phyloP scores from a whole-genome alignment of 1,140 invertebrate genomes.

The Diuraphis noxia region DNA sequence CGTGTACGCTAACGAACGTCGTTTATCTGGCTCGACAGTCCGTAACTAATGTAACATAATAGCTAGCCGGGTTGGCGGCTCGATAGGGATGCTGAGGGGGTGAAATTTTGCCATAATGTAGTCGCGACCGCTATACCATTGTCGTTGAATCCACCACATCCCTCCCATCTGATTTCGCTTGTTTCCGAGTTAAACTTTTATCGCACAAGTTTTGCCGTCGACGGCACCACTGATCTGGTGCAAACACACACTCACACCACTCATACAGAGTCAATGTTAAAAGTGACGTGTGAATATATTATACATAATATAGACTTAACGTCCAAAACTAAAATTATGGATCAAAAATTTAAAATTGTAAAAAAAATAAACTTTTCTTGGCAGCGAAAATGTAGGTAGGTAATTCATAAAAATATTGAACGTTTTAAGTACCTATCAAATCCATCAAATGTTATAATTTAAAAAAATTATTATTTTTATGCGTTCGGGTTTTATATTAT shows the following conservation, averaged over 20 bases:
- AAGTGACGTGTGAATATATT: conserved; percentile 5
- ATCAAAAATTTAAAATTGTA: neutral
- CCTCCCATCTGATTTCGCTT: neutral
- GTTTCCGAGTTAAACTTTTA: conserved; percentile 32
- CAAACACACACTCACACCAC: neutral
- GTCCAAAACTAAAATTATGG: neutral
- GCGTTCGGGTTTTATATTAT: neutral
- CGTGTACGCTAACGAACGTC: conserved; percentile 14
- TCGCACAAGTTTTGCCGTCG: conserved; percentile 30
- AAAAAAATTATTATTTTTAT: neutral
- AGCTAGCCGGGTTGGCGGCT: neutral
- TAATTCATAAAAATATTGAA: neutral
- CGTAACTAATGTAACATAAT: conserved; percentile 47
- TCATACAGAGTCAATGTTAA: neutral
- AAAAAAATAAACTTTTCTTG: neutral
- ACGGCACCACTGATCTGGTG: neutral
- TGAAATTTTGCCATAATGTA: conserved; percentile 14
- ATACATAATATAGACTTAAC: neutral
- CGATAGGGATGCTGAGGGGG: neutral
- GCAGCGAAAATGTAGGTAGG: neutral
- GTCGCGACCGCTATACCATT: conserved; percentile 18
- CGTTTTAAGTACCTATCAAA: neutral
- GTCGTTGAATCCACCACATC: neutral
- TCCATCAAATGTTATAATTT: neutral
- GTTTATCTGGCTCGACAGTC: conserved; percentile 51